Evolutionary conservation across 2,888 invertebrate genomes (phyloP).

Genomic region (Acleris literana): DNA sequence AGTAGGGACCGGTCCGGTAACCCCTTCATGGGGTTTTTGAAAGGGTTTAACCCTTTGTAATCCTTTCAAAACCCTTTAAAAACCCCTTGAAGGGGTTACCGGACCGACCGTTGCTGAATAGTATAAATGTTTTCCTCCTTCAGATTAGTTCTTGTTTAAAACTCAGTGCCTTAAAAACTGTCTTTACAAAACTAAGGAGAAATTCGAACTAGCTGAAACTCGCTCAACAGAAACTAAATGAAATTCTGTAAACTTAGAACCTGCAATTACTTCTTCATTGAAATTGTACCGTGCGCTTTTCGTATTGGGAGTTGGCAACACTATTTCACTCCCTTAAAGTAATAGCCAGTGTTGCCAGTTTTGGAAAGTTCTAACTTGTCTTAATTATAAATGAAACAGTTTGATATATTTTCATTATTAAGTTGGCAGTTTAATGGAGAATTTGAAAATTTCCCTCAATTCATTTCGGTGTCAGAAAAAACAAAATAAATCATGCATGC

Average conservation of each 20-base stretch:
- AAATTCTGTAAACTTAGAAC: conserved; percentile 14
- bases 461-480: too few relatives aligned
- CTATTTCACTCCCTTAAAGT: conserved; percentile 1
- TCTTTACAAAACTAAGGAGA: neutral
- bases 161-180: neutral
- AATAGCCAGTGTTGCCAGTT: neutral
- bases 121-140: neutral
- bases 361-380: neutral
- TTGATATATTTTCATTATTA: neutral
- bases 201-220: conserved; percentile 5
- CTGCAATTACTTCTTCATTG: conserved; percentile 19
- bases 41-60: too few relatives aligned
- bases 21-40: too few relatives aligned
- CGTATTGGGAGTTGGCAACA: conserved; percentile 11
- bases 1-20: too few relatives aligned
- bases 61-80: too few relatives aligned
- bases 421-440: too few relatives aligned
- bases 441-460: too few relatives aligned
- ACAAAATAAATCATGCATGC: too few relatives aligned
- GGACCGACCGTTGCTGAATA: too few relatives aligned
- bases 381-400: neutral
- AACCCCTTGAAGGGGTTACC: too few relatives aligned
- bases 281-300: conserved; percentile 14
- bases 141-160: neutral
- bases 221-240: conserved; percentile 7